Base-by-base conservation (phyloP, 2,797 vertebrate genomes). In the Danionella dracula region DNA sequence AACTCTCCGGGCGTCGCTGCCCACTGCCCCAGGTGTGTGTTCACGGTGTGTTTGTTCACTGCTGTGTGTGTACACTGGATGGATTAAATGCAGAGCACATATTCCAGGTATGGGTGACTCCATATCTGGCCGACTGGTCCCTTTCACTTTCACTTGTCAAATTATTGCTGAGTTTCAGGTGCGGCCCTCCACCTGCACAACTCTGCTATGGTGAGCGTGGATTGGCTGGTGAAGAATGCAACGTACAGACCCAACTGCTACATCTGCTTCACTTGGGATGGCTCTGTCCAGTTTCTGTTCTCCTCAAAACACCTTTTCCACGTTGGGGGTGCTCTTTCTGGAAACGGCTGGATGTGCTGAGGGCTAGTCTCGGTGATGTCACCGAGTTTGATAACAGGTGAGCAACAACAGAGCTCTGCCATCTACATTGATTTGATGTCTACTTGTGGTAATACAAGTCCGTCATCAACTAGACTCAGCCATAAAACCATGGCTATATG, bases 221-320 rank as follows among this genome's bases (percentile, higher is more conserved):
- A 91, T 2, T 96, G 94, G 96, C 84, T 97, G 80, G 92, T 97
- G 67, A 87, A 79, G 70, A 94, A 96, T 20, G 91, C 84, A 35
- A 93, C 93, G 12, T 97, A 97, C 79, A 86, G 93, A 42, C 92
- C 92, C 0, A 1, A 92, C 82, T 96, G 93, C 79, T 92, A 96
- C 76, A 75, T 94, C 76, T 97, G 94, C 79, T 89, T 93, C 84
- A 92, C 90, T 0, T 73, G 4, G 64, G 50, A 13, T 0, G 83
- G 82, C 41, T 86, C 81, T 0, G 68, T 92, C 13, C 84, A 81
- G 2, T 98, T 98, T 78, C 66, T 34, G 32, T 98, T 95, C 79
- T 94, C 93, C 2, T 46, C 9, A 78, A 70, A 1, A 66, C 55
- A 9, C 92, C 93, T 4, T 85, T 85, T 2, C 83, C 60, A 0